A percentile compares a stretch with the other conserved stretches of the same genome.
These are phyloP conservation scores for human DNA, from an alignment of 2,113 vertebrate species.

Conservation along the genomic window GRCh38 chr13:30725001-30725500, in stretches of 20 bases:
- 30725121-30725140: background rate
- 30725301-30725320: background rate
- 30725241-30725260: background rate
- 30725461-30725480: background rate
- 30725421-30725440: background rate
- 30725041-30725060: background rate
- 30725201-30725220: background rate
- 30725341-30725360: background rate
- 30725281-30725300: background rate
- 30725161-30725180: background rate
- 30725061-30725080: background rate
- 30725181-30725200: background rate
- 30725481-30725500: background rate
- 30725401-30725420: background rate
- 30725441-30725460: background rate
- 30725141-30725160: background rate
- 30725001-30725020: background rate
- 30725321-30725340: background rate
- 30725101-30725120: background rate
- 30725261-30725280: background rate
- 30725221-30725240: background rate
- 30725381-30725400: background rate
- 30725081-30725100: background rate
- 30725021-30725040: background rate
- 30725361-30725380: background rate